Evolutionary conservation across 2,797 vertebrate species (phyloP).

Genomic region (Galago senegalensis): DNA sequence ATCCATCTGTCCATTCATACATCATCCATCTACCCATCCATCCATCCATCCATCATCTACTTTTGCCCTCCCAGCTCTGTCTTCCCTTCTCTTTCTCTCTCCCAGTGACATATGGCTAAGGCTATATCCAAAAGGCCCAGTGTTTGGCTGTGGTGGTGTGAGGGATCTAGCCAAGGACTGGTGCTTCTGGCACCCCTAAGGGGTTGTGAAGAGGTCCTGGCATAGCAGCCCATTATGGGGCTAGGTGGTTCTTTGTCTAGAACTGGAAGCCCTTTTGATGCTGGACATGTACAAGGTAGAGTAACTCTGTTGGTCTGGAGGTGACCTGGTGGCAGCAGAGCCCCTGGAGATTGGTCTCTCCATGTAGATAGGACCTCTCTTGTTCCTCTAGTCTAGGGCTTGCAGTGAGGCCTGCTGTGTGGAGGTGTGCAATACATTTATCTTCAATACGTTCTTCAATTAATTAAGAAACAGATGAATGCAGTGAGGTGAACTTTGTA

Average conservation of each 20-base stretch:
- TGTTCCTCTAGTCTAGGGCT: not conserved
- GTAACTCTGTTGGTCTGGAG: not conserved
- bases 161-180: not conserved
- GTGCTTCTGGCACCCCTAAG: not conserved
- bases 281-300: not conserved
- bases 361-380: not conserved
- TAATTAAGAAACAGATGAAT: not conserved
- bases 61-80: not conserved
- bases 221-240: not conserved
- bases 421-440: not conserved
- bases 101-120: not conserved
- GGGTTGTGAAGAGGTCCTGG: not conserved
- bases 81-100: not conserved
- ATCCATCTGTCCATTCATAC: not conserved
- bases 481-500: not conserved
- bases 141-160: not conserved
- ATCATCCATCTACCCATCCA: not conserved
- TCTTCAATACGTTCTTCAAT: not conserved
- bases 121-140: not conserved
- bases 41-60: not conserved
- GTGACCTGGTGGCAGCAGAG: not conserved
- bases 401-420: not conserved
- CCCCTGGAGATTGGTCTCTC: not conserved
- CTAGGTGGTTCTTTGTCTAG: accelerated
- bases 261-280: not conserved